A percentile compares a stretch with the other conserved stretches of the same genome.
Conservation (phyloP, 2,113 vertebrate genomes). For the Columba janthina region DNA sequence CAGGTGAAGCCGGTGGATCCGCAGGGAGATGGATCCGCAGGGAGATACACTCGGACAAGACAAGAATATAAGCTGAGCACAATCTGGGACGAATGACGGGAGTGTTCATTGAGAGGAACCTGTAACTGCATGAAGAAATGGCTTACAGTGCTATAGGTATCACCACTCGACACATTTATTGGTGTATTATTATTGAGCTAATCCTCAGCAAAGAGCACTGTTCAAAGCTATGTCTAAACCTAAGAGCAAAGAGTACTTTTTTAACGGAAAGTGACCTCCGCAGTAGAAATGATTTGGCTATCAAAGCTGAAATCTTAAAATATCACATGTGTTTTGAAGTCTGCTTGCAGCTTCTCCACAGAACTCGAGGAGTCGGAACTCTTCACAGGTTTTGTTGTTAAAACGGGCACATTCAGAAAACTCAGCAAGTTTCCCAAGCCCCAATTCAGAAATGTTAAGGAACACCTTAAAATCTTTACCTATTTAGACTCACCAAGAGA, state of each 20-base stretch:
- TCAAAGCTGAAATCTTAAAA: conserved; percentile 43
- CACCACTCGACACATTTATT: neutral
- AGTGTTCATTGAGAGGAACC: conserved; percentile 32
- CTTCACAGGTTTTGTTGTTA: neutral
- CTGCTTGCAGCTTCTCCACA: conserved; percentile 60
- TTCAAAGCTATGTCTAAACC: conserved; percentile 48
- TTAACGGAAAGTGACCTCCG: conserved; percentile 38
- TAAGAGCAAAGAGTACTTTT: conserved; percentile 17
- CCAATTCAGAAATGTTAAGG: conserved; percentile 46
- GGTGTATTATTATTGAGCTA: conserved; percentile 22
- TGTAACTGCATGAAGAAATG: neutral
- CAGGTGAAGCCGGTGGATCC: neutral
- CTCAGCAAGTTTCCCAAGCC: conserved; percentile 37
- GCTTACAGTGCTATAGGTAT: conserved; percentile 35
- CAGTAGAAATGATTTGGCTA: conserved; percentile 28
- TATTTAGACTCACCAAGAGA: conserved; percentile 32
- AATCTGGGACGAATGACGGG: neutral
- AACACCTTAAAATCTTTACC: conserved; percentile 34
- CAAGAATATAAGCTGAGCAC: conserved; percentile 43
- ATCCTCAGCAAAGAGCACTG: conserved; percentile 35
- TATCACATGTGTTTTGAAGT: conserved; percentile 46
- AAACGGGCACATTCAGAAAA: conserved; percentile 12
- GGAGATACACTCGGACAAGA: conserved; percentile 33
- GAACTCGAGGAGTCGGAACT: conserved; percentile 25
- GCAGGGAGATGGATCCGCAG: neutral